phyloP scores from a whole-genome alignment of 2,113 vertebrate genomes.

The Etia nguti region DNA sequence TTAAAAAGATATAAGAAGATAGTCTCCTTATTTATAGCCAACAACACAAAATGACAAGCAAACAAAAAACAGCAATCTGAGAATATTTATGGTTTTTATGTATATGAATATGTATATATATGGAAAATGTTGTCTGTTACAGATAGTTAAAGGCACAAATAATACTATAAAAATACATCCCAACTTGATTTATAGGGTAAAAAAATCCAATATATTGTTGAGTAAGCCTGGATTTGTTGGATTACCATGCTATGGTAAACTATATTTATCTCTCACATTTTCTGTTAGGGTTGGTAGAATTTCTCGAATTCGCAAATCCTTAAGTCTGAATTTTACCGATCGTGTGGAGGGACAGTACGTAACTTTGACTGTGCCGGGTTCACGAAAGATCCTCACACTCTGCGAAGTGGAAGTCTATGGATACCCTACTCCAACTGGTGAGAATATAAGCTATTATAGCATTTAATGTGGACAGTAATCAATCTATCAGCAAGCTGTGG shows the following conservation, averaged over 20 bases:
- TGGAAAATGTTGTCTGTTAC: background rate
- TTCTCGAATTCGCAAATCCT: background rate
- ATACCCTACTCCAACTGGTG: conserved; percentile 30
- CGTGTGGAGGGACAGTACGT: conserved; percentile 28
- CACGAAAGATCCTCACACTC: background rate
- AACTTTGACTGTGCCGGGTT: background rate
- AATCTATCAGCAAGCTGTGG: background rate
- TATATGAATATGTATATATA: background rate
- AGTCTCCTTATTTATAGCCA: background rate
- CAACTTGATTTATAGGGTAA: background rate
- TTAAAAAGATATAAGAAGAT: background rate
- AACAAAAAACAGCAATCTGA: background rate
- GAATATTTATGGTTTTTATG: background rate
- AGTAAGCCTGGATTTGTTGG: accelerated
- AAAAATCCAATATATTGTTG: background rate
- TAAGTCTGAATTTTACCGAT: background rate
- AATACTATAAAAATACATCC: background rate
- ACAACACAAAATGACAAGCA: background rate
- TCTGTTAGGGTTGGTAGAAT: conserved; percentile 8
- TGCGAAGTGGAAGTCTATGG: conserved; percentile 54
- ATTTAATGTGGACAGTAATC: background rate
- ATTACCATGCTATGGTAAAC: background rate
- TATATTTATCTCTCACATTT: background rate
- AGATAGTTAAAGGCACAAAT: background rate
- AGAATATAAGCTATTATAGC: background rate